Percentiles rank a stretch among this genome's conserved stretches.
phyloP scores from a whole-genome alignment of 2,888 invertebrate genomes.

The Sarcophaga carnaria region DNA sequence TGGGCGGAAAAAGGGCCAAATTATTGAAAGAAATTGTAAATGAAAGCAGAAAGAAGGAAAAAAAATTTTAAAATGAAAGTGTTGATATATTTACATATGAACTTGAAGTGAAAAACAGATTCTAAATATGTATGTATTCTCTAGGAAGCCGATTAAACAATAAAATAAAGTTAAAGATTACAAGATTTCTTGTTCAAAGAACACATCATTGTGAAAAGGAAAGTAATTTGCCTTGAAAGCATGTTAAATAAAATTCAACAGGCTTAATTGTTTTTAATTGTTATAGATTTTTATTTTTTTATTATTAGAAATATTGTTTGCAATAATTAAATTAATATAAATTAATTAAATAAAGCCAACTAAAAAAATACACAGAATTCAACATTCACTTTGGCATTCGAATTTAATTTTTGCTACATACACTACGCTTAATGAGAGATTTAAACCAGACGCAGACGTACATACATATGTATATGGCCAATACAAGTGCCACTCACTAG shows the following conservation, averaged over 20 bases:
- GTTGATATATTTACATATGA: constrained; percentile 40
- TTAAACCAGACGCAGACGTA: background rate
- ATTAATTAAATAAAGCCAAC: background rate
- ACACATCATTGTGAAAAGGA: too few species aligned
- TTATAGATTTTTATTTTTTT: background rate
- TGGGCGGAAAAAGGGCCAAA: constrained; percentile 3
- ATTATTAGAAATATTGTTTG: background rate
- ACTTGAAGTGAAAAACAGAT: constrained; percentile 19
- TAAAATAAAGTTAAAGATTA: too few species aligned
- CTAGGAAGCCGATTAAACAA: too few species aligned
- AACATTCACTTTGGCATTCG: constrained; percentile 40
- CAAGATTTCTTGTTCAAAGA: too few species aligned
- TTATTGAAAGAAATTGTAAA: constrained; percentile 25
- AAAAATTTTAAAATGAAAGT: constrained; percentile 20
- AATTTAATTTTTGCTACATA: constrained; percentile 8
- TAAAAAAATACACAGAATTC: background rate
- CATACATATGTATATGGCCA: constrained; percentile 39
- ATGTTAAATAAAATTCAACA: too few species aligned
- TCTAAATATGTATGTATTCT: too few species aligned
- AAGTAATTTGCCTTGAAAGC: too few species aligned
- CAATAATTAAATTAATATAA: background rate
- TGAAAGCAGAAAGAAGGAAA: background rate
- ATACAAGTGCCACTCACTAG: constrained; percentile 41
- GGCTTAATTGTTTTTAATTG: background rate
- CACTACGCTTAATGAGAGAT: background rate